A percentile compares a stretch with the other conserved stretches of the same genome.
Evolutionary conservation across 1,140 invertebrate genomes (phyloP).

Genomic region (Aricia agestis): DNA sequence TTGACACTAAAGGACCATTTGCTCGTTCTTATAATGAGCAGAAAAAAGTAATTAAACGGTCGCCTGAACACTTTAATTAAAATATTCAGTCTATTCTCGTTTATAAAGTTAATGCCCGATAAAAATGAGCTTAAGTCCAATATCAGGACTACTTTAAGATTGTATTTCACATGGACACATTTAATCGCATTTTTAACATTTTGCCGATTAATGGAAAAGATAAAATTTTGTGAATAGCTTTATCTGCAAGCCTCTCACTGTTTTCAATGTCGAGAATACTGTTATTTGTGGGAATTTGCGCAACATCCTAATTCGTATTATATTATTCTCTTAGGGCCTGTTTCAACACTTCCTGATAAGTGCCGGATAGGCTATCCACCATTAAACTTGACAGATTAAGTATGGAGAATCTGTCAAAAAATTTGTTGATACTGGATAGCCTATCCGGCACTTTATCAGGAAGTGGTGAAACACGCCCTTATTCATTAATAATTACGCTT

Average conservation of each 20-base stretch:
- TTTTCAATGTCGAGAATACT: neutral
- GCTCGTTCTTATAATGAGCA: constrained; percentile 12
- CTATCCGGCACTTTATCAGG: no score
- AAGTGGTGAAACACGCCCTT: no score
- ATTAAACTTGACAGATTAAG: no score
- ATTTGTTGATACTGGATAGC: no score
- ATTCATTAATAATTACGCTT: no score
- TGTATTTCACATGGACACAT: neutral
- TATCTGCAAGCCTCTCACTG: neutral
- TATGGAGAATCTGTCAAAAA: no score
- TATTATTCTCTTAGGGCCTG: no score
- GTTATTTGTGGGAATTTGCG: neutral
- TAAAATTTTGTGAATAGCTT: neutral
- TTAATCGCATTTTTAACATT: neutral
- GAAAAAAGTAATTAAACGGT: constrained; percentile 26
- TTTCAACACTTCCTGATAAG: no score
- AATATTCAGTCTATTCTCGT: constrained; percentile 11
- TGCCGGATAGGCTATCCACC: no score
- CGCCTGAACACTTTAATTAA: constrained; percentile 11
- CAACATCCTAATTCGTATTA: no score
- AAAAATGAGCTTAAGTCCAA: neutral
- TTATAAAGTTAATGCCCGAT: constrained; percentile 15
- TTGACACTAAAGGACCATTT: neutral
- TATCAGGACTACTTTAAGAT: neutral
- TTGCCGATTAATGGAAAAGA: constrained; percentile 1